A percentile compares a stretch with the other conserved stretches of the same genome.
Conservation (phyloP, 2,113 vertebrate genomes). For the Electrona antarctica region DNA sequence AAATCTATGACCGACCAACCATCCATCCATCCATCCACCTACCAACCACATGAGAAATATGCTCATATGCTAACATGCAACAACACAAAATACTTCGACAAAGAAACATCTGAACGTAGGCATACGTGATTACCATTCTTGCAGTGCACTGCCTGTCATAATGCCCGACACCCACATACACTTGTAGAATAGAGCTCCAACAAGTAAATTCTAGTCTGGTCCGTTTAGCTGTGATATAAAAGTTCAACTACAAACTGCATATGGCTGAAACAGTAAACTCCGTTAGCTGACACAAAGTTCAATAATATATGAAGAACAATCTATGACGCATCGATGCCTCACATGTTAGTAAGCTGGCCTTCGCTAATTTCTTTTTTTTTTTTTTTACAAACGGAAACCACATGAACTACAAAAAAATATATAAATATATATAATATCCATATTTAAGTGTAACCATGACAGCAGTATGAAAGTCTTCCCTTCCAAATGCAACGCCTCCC, state of each 20-base stretch:
- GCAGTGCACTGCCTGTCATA: no score
- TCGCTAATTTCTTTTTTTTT: slow-evolving; percentile 30
- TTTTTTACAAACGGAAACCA: slow-evolving; percentile 39
- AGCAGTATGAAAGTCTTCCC: slow-evolving; percentile 26
- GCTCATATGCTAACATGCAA: no score
- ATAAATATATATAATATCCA: no score
- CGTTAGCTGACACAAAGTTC: slow-evolving; percentile 19
- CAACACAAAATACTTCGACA: no score
- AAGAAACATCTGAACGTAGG: slow-evolving; percentile 18
- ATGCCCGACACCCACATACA: no score
- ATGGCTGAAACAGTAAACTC: not conserved
- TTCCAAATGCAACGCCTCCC: slow-evolving; percentile 27
- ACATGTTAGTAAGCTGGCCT: slow-evolving; percentile 2
- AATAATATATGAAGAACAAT: slow-evolving; percentile 37
- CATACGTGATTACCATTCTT: slow-evolving; percentile 11
- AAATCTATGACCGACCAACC: no score
- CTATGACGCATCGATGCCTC: slow-evolving; percentile 21
- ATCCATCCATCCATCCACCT: no score
- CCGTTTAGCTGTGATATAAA: no score
- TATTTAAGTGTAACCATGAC: slow-evolving; percentile 42
- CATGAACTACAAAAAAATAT: slow-evolving; percentile 38
- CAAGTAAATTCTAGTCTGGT: no score
- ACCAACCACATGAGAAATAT: no score
- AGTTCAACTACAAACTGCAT: not conserved
- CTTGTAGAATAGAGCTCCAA: no score